Evolutionary conservation across 2,888 invertebrate species (phyloP), one percentile per base, ranked within the genome.

Genomic region (Tipula unca): DNA sequence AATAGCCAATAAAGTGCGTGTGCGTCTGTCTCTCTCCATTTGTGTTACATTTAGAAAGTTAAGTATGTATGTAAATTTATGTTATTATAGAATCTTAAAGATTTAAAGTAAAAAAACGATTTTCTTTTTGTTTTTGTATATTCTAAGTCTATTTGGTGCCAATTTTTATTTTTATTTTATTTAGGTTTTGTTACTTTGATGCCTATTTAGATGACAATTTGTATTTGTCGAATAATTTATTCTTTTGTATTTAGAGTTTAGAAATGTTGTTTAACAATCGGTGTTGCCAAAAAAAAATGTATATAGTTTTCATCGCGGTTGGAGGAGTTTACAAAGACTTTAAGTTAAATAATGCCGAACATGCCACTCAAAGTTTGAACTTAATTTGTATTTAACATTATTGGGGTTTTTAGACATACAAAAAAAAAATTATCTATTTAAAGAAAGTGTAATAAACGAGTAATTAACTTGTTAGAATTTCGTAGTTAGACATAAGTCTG

Each of bases 151-250:
- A 69, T 25, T 69, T 69, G 10, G 25, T 69, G 69, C 69, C 69
- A 69, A 69, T 25, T 69, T 54, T 69, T 25, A 69, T 69, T 69
- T 54, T 25, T 69, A 69, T 69, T 69, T 69, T 84, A 84, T 84
- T 35, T 84, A 84, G 35, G 84, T 36, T 36, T 84, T 36, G 35
- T 35, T 36, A 84, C 84, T 84, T 84, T 84, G 84, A 84, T 85
- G 85, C 85, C 85, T 85, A 85, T 85, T 85, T 85, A 85, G 85
- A 85, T 85, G 85, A 85, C 85, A 85, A 85, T 84, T 84, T 84
- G 35, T 36, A 35, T 84, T 36, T 84, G 69, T 25, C 69, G 69
- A 69, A 69, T 69, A 69, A 69, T 69, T 69, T 69, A 69, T 69
- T 69, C 69, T 69, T 69, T 69, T 69, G 69, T 69, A 69, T 69